A percentile compares a stretch with the other conserved stretches of the same genome.
Conservation (phyloP, 2,888 invertebrate species). For the Dendrolimus pini region DNA sequence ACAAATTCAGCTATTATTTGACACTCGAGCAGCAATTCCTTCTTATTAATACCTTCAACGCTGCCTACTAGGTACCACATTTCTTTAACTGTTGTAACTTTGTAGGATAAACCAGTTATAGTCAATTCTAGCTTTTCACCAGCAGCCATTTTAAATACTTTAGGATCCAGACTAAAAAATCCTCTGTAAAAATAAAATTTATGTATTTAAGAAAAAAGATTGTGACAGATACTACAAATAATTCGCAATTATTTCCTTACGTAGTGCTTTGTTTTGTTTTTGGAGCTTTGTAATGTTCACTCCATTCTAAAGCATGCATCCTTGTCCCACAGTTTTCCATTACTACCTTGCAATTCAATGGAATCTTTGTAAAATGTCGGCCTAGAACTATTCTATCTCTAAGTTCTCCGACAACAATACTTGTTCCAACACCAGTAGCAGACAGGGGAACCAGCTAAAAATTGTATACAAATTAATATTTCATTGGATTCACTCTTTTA, state of each 20-base stretch:
- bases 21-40: conserved; percentile 68
- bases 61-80: conserved; percentile 76
- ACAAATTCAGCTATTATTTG: conserved; percentile 73
- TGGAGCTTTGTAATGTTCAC: conserved; percentile 57
- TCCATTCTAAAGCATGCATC: conserved; percentile 71
- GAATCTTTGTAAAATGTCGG: conserved; percentile 77
- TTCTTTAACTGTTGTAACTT: conserved; percentile 62
- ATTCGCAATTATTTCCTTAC: conserved; percentile 27
- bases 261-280: conserved; percentile 43
- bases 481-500: too few species aligned
- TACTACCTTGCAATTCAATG: conserved; percentile 48
- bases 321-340: conserved; percentile 76
- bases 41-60: conserved; percentile 70
- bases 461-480: conserved; percentile 11
- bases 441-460: conserved; percentile 60
- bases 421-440: conserved; percentile 80
- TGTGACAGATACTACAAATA: too few species aligned
- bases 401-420: conserved; percentile 78
- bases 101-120: conserved; percentile 51
- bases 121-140: conserved; percentile 55
- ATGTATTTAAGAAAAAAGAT: too few species aligned
- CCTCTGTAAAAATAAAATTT: conserved; percentile 24
- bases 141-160: conserved; percentile 55
- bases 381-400: conserved; percentile 78
- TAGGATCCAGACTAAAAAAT: conserved; percentile 65